Evolutionary conservation across 2,888 invertebrate genomes (phyloP).

Genomic region (Zaprionus lineosus): DNA sequence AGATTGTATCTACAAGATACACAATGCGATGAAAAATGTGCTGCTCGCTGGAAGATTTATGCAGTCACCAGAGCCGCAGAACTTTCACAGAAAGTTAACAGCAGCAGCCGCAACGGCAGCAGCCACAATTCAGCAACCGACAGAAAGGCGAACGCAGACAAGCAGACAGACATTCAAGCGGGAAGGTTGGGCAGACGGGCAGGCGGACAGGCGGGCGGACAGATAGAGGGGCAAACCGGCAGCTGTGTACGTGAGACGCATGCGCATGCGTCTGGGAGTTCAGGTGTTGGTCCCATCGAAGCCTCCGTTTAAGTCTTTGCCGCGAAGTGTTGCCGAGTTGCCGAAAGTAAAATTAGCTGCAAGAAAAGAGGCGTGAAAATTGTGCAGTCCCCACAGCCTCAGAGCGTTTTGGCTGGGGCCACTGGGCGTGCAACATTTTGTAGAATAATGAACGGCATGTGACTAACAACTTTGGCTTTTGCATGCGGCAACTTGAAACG

Average conservation of each 20-base stretch:
- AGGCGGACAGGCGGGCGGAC: background rate
- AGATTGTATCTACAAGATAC: constrained; percentile 48
- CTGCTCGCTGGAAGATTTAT: constrained; percentile 52
- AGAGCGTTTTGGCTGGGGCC: background rate
- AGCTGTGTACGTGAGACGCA: constrained; percentile 66
- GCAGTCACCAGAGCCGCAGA: constrained; percentile 52
- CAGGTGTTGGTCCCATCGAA: constrained; percentile 4
- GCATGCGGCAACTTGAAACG: constrained; percentile 54
- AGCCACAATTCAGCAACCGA: constrained; percentile 11
- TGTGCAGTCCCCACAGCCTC: constrained; percentile 17
- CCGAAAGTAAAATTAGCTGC: constrained; percentile 69
- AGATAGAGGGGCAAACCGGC: background rate
- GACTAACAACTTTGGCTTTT: constrained; percentile 49
- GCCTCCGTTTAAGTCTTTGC: background rate
- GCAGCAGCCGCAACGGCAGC: constrained; percentile 18
- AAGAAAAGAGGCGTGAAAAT: constrained; percentile 47
- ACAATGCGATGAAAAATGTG: constrained; percentile 38
- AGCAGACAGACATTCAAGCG: background rate
- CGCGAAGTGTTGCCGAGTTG: constrained; percentile 6
- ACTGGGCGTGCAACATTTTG: background rate
- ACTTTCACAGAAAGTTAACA: constrained; percentile 72
- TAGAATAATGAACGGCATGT: constrained; percentile 34
- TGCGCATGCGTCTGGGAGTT: constrained; percentile 55
- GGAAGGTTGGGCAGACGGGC: background rate
- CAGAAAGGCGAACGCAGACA: background rate